Evolutionary conservation across 1,140 invertebrate species (phyloP).

Genomic region (Sarcophaga peregrina): DNA sequence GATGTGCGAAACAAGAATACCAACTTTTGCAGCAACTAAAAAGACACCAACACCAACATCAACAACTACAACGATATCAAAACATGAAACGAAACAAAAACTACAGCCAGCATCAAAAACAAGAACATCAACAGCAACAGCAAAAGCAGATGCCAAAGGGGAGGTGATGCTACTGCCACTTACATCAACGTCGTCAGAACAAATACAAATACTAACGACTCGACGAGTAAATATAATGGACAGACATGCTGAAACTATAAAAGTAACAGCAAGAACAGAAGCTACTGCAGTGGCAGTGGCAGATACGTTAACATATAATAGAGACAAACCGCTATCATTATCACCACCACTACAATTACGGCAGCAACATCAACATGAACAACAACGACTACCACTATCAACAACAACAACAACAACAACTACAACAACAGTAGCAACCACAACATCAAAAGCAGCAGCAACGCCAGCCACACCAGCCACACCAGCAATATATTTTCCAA

Average conservation of each 20-base stretch:
- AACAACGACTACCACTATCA: neutral
- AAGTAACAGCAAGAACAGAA: neutral
- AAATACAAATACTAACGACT: conserved; percentile 30
- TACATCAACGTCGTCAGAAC: conserved; percentile 30
- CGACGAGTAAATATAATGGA: conserved; percentile 15
- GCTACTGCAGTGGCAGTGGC: too few species aligned
- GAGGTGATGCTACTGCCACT: conserved; percentile 31
- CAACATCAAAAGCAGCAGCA: neutral
- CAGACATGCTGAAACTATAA: neutral
- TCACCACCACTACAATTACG: conserved; percentile 1
- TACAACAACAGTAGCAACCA: neutral
- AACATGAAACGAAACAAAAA: neutral
- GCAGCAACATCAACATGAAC: neutral
- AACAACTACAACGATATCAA: neutral
- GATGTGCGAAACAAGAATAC: neutral
- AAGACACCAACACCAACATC: conserved; percentile 9
- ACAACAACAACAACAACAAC: neutral
- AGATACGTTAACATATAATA: neutral
- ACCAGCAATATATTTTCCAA: neutral
- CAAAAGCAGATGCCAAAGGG: neutral
- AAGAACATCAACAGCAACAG: neutral
- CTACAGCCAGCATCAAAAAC: neutral
- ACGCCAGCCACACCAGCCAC: neutral
- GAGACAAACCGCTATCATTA: conserved; percentile 2
- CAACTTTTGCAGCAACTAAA: neutral